A percentile compares a stretch with the other conserved stretches of the same genome.
Conservation (phyloP, 2,113 vertebrate genomes). For the Stomatorhinus ivindoensis region DNA sequence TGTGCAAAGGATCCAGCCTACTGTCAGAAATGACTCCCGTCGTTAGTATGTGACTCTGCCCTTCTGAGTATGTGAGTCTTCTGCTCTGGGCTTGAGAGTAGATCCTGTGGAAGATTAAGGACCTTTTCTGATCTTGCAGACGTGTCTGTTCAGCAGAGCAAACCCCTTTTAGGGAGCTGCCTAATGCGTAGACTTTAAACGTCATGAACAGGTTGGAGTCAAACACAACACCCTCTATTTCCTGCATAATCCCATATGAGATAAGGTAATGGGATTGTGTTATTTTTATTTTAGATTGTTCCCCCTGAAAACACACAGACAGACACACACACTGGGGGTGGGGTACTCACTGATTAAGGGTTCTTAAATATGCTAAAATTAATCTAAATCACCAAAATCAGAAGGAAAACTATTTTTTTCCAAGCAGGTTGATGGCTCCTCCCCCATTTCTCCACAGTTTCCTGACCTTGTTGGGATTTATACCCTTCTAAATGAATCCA, state of each 20-base stretch:
- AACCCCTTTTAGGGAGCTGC: background rate
- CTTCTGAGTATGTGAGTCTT: background rate
- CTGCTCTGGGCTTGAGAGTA: background rate
- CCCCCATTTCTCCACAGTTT: background rate
- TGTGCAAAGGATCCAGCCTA: background rate
- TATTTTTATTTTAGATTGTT: background rate
- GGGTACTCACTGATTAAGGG: background rate
- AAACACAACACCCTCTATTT: constrained; percentile 1
- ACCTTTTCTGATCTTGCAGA: background rate
- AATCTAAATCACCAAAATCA: background rate
- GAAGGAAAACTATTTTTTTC: background rate
- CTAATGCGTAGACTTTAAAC: background rate
- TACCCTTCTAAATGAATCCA: background rate
- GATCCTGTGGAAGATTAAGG: background rate
- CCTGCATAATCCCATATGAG: background rate
- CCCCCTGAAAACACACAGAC: background rate
- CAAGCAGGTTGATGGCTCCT: background rate
- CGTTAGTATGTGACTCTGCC: background rate
- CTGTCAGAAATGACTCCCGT: background rate
- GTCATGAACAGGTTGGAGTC: background rate
- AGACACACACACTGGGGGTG: background rate
- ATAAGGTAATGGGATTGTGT: background rate
- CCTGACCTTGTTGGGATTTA: background rate
- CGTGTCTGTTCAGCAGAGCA: background rate
- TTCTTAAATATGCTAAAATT: too few species aligned